Percentiles rank a stretch among this genome's conserved stretches.
Evolutionary conservation across 2,797 vertebrate genomes (phyloP).

Genomic region (Hydrophis major): DNA sequence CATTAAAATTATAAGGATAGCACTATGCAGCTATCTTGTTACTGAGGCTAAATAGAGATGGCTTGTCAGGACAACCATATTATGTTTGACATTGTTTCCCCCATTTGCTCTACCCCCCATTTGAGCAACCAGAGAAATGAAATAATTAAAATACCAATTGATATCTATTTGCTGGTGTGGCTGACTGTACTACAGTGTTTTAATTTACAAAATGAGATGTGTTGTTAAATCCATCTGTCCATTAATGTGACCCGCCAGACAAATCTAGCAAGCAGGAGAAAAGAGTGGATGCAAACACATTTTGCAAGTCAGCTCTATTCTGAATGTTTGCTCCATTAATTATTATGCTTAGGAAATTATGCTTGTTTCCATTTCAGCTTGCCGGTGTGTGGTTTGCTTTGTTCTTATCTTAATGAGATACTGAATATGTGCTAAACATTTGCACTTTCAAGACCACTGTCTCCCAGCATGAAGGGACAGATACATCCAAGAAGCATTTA

Average conservation of each 20-base stretch:
- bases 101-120: neutral
- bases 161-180: neutral
- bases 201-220: neutral
- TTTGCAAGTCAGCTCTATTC: conserved; percentile 42
- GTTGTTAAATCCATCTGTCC: neutral
- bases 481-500: conserved; percentile 90
- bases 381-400: conserved; percentile 64
- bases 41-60: neutral
- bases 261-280: neutral
- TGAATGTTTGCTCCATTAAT: conserved; percentile 58
- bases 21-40: neutral
- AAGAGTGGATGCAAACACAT: neutral
- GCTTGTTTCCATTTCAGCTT: conserved; percentile 48
- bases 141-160: neutral
- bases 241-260: neutral
- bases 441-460: conserved; percentile 81
- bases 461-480: conserved; percentile 82
- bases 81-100: neutral
- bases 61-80: neutral
- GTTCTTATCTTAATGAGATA: conserved; percentile 82
- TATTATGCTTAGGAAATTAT: conserved; percentile 55
- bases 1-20: neutral
- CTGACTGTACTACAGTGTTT: neutral
- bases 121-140: neutral
- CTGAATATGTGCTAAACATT: conserved; percentile 80